Conservation (phyloP, 2,888 invertebrate species). For the Pheosia tremula region DNA sequence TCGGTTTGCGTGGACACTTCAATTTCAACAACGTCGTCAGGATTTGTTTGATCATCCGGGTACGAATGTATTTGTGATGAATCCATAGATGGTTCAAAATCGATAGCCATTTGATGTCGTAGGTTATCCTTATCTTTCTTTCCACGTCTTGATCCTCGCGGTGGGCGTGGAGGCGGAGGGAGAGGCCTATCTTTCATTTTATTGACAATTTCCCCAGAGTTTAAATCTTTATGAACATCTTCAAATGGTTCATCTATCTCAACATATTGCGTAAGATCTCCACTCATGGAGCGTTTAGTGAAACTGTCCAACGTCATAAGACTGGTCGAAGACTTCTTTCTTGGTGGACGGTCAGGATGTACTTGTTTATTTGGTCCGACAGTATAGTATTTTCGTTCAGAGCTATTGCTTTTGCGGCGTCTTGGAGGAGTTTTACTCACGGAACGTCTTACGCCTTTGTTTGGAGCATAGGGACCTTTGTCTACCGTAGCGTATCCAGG, state of each 20-base stretch:
- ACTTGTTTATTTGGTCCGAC: conserved; percentile 75
- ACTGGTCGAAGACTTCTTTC: conserved; percentile 85
- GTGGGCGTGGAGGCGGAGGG: conserved; percentile 94
- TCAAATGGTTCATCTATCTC: conserved; percentile 86
- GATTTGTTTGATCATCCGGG: conserved; percentile 42
- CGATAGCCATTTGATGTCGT: conserved; percentile 37
- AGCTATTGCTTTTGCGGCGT: conserved; percentile 77
- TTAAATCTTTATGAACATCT: conserved; percentile 85
- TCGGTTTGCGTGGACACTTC: conserved; percentile 94
- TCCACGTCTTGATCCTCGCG: conserved; percentile 84
- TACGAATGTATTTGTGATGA: conserved; percentile 29
- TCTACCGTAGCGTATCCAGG: conserved; percentile 92
- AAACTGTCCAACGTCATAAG: conserved; percentile 81
- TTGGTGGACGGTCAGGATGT: conserved; percentile 86
- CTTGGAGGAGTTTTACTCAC: conserved; percentile 82
- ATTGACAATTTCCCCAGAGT: conserved; percentile 90
- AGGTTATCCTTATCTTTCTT: conserved; percentile 56
- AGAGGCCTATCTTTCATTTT: conserved; percentile 94
- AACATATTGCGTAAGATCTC: conserved; percentile 84
- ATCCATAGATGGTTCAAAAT: conserved; percentile 38
- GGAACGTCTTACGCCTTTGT: conserved; percentile 82
- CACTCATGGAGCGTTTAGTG: conserved; percentile 66
- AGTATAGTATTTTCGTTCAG: conserved; percentile 88
- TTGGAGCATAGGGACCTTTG: conserved; percentile 87
- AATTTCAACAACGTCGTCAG: conserved; percentile 84